These are phyloP conservation scores for Rhombomys opimus DNA, from an alignment of 2,113 vertebrate genomes.

Conservation along the genomic window DNA sequence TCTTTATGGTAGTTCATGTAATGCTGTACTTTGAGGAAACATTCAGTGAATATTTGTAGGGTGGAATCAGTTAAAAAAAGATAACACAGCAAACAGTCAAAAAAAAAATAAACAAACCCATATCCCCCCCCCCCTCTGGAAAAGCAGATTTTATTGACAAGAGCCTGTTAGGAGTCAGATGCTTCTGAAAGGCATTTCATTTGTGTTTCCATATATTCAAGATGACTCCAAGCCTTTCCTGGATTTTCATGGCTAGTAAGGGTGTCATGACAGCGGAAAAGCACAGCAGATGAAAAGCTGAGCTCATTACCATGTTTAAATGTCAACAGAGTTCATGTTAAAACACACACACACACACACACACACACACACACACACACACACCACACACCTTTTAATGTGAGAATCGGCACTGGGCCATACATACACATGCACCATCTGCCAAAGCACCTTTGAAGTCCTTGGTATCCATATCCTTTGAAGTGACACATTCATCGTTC, in stretches of 20 bases:
- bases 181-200: constrained; percentile 60
- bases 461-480: constrained; percentile 75
- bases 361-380: too few species aligned
- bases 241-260: constrained; percentile 59
- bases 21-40: not conserved
- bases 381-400: constrained; percentile 73
- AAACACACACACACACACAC: too few species aligned
- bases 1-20: not conserved
- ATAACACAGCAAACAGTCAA: not conserved
- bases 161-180: constrained; percentile 46
- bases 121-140: not conserved
- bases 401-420: constrained; percentile 78
- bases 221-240: constrained; percentile 51
- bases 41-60: not conserved
- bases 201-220: constrained; percentile 62
- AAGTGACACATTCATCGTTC: constrained; percentile 75
- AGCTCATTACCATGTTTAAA: constrained; percentile 80
- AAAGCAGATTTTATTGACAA: constrained; percentile 47
- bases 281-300: constrained; percentile 72
- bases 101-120: too few species aligned
- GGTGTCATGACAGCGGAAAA: constrained; percentile 54
- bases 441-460: constrained; percentile 81
- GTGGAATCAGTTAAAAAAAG: not conserved
- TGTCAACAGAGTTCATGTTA: constrained; percentile 82
- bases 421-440: constrained; percentile 79